Conservation (phyloP, 2,888 invertebrate genomes). For the Laspeyria flexula region DNA sequence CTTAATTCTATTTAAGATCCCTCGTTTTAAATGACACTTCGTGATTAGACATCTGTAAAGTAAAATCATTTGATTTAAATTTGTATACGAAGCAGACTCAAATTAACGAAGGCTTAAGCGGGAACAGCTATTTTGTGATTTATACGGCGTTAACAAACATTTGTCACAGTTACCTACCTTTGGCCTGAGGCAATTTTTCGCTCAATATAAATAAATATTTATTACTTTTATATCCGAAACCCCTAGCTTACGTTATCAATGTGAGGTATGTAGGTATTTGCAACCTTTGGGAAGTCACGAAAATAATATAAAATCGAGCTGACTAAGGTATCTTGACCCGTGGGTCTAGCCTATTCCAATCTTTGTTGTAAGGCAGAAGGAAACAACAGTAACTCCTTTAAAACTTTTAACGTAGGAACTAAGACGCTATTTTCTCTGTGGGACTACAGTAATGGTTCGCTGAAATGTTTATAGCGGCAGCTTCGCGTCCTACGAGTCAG, state of each 20-base stretch:
- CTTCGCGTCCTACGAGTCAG: slow-evolving; percentile 58
- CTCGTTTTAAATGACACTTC: slow-evolving; percentile 17
- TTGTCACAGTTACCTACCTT: background rate
- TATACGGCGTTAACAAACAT: slow-evolving; percentile 1
- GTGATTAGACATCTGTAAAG: slow-evolving; percentile 5
- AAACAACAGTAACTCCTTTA: slow-evolving; percentile 69
- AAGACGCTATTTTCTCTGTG: slow-evolving; percentile 66
- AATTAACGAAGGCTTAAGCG: slow-evolving; percentile 1
- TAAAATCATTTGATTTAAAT: slow-evolving; percentile 6
- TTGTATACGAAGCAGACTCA: background rate
- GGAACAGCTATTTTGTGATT: background rate
- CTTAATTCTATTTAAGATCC: slow-evolving; percentile 25
- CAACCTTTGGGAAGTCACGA: background rate
- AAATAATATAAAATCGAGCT: too few species aligned
- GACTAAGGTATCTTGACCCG: slow-evolving; percentile 18
- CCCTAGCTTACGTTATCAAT: background rate
- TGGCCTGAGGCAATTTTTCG: background rate
- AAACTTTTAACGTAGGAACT: slow-evolving; percentile 69
- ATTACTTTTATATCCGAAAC: background rate
- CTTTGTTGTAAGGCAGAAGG: slow-evolving; percentile 42
- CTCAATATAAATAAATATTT: slow-evolving; percentile 3
- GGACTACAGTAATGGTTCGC: slow-evolving; percentile 69
- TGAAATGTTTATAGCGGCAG: slow-evolving; percentile 77
- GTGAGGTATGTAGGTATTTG: background rate
- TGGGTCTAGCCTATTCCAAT: slow-evolving; percentile 44